These are phyloP conservation scores for Mugil cephalus DNA, from an alignment of 2,113 vertebrate genomes.

Conservation along the genomic window DNA sequence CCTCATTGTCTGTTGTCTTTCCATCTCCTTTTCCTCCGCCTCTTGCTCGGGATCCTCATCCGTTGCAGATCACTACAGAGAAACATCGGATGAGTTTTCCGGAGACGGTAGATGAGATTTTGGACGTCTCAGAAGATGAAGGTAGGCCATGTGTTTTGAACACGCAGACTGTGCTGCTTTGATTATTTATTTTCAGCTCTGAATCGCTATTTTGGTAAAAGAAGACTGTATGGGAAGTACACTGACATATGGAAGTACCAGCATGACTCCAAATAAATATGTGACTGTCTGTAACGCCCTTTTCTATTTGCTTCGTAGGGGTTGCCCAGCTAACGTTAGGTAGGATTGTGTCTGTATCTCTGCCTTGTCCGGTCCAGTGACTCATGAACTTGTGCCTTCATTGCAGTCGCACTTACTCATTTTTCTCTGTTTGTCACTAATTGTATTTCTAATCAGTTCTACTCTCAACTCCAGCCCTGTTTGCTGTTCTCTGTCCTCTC, in stretches of 20 bases:
- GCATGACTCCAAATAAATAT: background rate
- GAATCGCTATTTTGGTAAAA: constrained; percentile 26
- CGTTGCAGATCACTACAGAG: constrained; percentile 88
- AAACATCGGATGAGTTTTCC: constrained; percentile 98
- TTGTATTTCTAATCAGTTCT: constrained; percentile 79
- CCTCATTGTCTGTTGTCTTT: background rate
- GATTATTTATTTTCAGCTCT: constrained; percentile 46
- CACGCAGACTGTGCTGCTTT: background rate
- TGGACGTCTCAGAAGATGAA: constrained; percentile 99
- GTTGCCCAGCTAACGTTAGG: constrained; percentile 87
- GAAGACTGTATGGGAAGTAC: constrained; percentile 35
- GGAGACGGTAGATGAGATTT: constrained; percentile 95
- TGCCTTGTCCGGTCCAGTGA: constrained; percentile 74
- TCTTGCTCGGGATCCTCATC: constrained; percentile 18
- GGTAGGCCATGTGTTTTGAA: constrained; percentile 80
- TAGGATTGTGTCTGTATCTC: constrained; percentile 82
- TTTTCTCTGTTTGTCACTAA: constrained; percentile 71
- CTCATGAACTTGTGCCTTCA: constrained; percentile 78
- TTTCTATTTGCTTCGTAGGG: constrained; percentile 82
- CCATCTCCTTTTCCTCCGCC: background rate
- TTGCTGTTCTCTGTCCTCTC: constrained; percentile 35
- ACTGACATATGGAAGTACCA: constrained; percentile 20
- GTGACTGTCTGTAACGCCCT: constrained; percentile 55
- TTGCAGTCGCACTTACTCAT: constrained; percentile 71
- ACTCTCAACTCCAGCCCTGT: constrained; percentile 56